These are phyloP conservation scores for Passer domesticus DNA, from an alignment of 2,113 vertebrate species.

Conservation along the genomic window DNA sequence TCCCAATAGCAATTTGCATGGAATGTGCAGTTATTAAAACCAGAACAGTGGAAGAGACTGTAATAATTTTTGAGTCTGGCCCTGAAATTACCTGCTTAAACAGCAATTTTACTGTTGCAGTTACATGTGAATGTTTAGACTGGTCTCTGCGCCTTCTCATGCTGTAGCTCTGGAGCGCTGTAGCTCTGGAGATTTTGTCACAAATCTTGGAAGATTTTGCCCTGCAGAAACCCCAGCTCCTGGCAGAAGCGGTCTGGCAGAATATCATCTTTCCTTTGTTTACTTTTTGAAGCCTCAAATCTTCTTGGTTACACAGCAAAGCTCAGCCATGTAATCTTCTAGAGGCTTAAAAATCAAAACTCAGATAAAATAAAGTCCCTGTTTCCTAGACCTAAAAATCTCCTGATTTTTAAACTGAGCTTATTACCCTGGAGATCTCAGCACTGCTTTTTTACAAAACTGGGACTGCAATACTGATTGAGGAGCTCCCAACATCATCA, in stretches of 20 bases:
- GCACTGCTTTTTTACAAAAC: neutral
- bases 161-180: neutral
- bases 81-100: conserved; percentile 7
- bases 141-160: neutral
- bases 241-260: neutral
- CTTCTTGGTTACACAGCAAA: neutral
- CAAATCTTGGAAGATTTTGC: neutral
- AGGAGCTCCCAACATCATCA: neutral
- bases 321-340: neutral
- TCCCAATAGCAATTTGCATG: neutral
- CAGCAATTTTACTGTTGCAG: neutral
- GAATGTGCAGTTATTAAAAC: conserved; percentile 2
- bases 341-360: conserved; percentile 4
- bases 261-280: conserved; percentile 4
- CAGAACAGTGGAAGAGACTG: neutral
- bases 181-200: neutral
- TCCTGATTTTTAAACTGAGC: neutral
- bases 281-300: neutral
- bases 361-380: neutral
- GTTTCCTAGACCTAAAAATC: neutral
- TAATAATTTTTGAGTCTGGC: neutral
- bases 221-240: neutral
- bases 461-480: neutral
- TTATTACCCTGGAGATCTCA: neutral
- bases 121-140: neutral